These are phyloP conservation scores for Saimiri boliviensis DNA, from an alignment of 2,113 vertebrate species.

Conservation along the genomic window DNA sequence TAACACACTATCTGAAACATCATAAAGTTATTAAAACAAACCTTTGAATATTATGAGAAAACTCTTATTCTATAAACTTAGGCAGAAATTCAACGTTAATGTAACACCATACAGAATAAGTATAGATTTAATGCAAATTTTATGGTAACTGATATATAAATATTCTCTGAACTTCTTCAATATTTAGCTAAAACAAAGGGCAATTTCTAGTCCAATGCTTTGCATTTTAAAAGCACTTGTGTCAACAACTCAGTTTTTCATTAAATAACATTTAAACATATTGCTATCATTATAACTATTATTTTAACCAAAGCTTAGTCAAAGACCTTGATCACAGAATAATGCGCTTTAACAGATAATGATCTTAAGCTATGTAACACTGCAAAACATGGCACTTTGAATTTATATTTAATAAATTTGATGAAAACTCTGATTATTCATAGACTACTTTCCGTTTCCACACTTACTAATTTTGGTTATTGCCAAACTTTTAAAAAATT, in stretches of 20 bases:
- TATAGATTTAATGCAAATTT: slow-evolving; percentile 42
- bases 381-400: not conserved
- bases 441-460: not conserved
- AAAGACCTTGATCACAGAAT: slow-evolving; percentile 7
- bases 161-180: slow-evolving; percentile 30
- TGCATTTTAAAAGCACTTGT: slow-evolving; percentile 23
- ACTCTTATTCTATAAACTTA: slow-evolving; percentile 39
- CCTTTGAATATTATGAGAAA: slow-evolving; percentile 46
- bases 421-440: not conserved
- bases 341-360: not conserved
- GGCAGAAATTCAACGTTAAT: slow-evolving; percentile 16
- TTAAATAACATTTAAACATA: slow-evolving; percentile 31
- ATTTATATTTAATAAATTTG: not conserved
- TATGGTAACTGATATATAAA: slow-evolving; percentile 41
- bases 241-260: slow-evolving; percentile 1
- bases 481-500: not conserved
- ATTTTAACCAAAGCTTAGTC: not conserved
- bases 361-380: not conserved
- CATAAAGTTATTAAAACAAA: slow-evolving; percentile 48
- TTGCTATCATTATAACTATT: not conserved
- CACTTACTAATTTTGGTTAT: not conserved
- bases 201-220: not conserved
- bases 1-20: not conserved
- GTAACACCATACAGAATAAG: slow-evolving; percentile 27
- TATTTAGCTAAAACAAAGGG: slow-evolving; percentile 31